Evolutionary conservation across 1,140 invertebrate genomes (phyloP).

Genomic region (Octopus sinensis): DNA sequence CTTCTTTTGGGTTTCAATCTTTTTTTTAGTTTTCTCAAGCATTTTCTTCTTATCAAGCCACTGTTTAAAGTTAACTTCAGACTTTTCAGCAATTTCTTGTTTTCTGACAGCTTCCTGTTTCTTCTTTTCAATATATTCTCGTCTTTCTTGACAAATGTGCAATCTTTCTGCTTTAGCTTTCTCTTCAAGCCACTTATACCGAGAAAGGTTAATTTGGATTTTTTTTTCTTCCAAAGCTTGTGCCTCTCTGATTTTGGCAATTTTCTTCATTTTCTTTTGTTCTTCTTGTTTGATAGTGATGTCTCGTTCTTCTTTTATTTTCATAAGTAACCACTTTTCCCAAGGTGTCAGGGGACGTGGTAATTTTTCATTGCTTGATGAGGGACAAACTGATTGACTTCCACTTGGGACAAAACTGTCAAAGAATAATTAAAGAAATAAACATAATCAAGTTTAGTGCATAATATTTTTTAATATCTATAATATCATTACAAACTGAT

Average conservation of each 20-base stretch:
- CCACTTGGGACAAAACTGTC: no score
- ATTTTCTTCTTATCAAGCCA: conserved; percentile 13
- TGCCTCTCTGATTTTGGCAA: background rate
- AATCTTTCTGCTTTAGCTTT: background rate
- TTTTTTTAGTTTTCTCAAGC: background rate
- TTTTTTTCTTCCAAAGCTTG: background rate
- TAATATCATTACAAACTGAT: no score
- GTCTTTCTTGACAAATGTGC: background rate
- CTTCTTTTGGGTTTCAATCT: background rate
- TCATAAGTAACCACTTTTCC: background rate
- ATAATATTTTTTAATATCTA: no score
- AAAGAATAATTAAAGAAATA: no score
- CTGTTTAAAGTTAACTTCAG: conserved; percentile 4
- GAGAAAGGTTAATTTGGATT: background rate
- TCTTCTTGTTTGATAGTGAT: background rate
- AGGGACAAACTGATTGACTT: no score
- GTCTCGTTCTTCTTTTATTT: background rate
- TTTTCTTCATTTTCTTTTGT: background rate
- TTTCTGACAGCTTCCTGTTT: background rate
- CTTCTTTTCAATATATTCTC: background rate
- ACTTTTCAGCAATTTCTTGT: conserved; percentile 4
- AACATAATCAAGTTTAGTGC: no score
- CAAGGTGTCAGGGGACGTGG: background rate
- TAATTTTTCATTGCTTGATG: no score
- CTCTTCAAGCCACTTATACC: background rate